Evolutionary conservation across 2,113 vertebrate genomes (phyloP).

Genomic region (Cynopterus brachyotis): DNA sequence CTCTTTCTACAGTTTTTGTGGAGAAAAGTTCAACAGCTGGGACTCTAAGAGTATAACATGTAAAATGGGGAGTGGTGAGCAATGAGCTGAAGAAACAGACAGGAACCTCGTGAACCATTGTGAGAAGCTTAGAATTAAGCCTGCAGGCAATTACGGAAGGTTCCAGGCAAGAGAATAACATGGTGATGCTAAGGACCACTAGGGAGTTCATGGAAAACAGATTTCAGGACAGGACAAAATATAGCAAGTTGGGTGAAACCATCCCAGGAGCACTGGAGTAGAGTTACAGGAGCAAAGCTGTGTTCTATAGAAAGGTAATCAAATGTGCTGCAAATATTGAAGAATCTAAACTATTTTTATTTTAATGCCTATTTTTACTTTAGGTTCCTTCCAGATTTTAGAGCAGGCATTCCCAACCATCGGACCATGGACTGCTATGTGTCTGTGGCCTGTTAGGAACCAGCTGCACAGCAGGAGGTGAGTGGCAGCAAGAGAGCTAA

Average conservation of each 20-base stretch:
- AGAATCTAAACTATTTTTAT: neutral
- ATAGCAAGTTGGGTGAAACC: neutral
- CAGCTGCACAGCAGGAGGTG: too few species aligned
- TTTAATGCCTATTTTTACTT: too few species aligned
- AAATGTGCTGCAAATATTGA: neutral
- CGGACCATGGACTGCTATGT: too few species aligned
- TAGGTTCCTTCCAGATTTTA: too few species aligned
- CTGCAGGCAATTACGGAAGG: neutral
- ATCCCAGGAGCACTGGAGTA: rapidly evolving
- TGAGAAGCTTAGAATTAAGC: neutral
- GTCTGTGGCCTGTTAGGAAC: too few species aligned
- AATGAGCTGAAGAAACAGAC: neutral
- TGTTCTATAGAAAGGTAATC: neutral
- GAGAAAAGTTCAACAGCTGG: neutral
- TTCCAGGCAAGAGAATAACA: neutral
- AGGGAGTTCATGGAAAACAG: neutral
- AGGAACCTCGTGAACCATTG: neutral
- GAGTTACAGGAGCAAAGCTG: neutral
- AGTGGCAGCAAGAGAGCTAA: too few species aligned
- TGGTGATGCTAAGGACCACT: neutral
- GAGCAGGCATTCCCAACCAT: too few species aligned
- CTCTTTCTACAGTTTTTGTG: neutral
- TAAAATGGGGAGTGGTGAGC: neutral
- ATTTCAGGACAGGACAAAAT: neutral
- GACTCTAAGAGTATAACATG: neutral